Percentiles rank a stretch among this genome's conserved stretches.
Conservation (phyloP, 2,797 vertebrate genomes). For the Sardinella longiceps region DNA sequence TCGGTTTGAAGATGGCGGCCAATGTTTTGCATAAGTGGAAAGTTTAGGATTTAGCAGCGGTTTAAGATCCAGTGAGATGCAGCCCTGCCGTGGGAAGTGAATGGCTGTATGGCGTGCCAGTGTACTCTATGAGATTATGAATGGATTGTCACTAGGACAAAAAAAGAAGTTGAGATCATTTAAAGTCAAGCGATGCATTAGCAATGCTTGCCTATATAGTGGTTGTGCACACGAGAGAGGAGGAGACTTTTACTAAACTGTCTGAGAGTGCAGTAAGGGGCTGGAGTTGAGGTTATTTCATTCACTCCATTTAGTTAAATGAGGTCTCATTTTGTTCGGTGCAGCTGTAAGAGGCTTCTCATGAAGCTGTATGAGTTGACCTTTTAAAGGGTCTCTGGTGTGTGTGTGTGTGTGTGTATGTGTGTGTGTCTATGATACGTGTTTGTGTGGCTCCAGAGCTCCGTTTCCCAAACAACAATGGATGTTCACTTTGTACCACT, state of each 20-base stretch:
- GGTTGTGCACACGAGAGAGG: not conserved
- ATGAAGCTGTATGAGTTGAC: not conserved
- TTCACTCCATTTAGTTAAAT: not conserved
- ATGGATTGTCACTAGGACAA: not conserved
- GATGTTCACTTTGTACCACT: too few species aligned
- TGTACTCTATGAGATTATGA: not conserved
- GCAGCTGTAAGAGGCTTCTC: not conserved
- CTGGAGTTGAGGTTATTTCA: not conserved
- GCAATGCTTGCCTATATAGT: not conserved
- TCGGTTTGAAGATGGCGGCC: slow-evolving; percentile 15
- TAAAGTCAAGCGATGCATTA: not conserved
- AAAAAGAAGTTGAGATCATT: not conserved
- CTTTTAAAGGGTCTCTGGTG: not conserved
- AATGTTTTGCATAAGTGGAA: slow-evolving; percentile 35
- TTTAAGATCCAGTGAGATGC: slow-evolving; percentile 28
- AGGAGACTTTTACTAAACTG: not conserved
- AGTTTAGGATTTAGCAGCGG: slow-evolving; percentile 31
- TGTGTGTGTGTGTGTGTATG: not conserved
- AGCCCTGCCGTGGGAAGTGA: not conserved
- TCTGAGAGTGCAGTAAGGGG: not conserved
- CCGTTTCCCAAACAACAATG: too few species aligned
- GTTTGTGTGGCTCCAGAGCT: too few species aligned
- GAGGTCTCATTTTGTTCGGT: not conserved
- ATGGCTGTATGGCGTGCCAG: not conserved
- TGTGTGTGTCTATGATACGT: too few species aligned